phyloP scores from a whole-genome alignment of 2,888 invertebrate genomes.

The Helobdella robusta region DNA sequence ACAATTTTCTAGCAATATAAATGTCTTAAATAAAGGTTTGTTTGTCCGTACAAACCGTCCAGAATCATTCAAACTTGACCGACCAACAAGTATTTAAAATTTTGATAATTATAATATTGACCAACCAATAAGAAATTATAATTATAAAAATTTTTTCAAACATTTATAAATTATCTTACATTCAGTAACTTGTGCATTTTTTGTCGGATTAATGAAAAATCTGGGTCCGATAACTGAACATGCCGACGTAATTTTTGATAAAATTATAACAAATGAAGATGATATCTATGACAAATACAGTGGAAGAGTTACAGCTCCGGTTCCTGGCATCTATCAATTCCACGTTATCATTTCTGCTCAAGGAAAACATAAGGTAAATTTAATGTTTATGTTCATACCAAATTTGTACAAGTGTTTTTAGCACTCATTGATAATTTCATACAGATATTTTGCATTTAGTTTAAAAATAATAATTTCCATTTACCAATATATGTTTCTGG shows the following conservation, averaged over 20 bases:
- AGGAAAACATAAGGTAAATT: constrained; percentile 16
- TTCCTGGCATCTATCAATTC: constrained; percentile 18
- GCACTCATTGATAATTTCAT: too few relatives aligned
- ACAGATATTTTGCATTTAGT: too few relatives aligned
- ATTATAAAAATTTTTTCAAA: background rate
- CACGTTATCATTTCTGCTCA: constrained; percentile 14
- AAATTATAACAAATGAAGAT: constrained; percentile 43
- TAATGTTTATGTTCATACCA: too few relatives aligned
- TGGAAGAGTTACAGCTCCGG: constrained; percentile 31
- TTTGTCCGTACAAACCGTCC: too few relatives aligned
- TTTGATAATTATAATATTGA: too few relatives aligned
- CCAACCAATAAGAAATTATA: background rate
- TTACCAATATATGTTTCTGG: too few relatives aligned
- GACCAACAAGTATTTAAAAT: too few relatives aligned
- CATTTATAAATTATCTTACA: background rate
- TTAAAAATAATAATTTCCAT: too few relatives aligned
- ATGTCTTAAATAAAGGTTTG: too few relatives aligned
- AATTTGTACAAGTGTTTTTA: too few relatives aligned
- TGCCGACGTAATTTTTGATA: constrained; percentile 39
- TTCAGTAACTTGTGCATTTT: constrained; percentile 14
- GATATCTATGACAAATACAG: constrained; percentile 39
- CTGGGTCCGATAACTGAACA: constrained; percentile 14
- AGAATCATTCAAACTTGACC: too few relatives aligned
- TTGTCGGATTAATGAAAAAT: constrained; percentile 17
- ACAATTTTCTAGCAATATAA: too few relatives aligned